A percentile compares a stretch with the other conserved stretches of the same genome.
phyloP scores from a whole-genome alignment of 2,888 invertebrate genomes.

The Magallana nippona region DNA sequence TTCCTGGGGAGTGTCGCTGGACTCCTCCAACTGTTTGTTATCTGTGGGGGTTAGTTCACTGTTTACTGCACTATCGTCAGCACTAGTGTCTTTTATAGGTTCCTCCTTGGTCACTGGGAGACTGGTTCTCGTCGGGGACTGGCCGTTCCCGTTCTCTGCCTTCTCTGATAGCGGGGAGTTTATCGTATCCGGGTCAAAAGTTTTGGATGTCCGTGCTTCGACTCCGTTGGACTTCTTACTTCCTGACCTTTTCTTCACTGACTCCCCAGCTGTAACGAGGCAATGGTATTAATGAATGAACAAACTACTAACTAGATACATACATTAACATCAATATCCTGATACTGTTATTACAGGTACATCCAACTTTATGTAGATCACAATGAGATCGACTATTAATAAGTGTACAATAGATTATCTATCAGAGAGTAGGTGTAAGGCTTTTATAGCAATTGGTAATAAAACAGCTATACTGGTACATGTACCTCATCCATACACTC shows the following conservation, averaged over 20 bases:
- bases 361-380: too few relatives aligned
- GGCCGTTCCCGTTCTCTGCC: not conserved
- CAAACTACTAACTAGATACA: too few relatives aligned
- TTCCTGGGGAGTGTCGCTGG: not conserved
- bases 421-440: too few relatives aligned
- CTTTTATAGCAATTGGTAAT: too few relatives aligned
- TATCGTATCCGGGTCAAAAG: not conserved
- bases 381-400: too few relatives aligned
- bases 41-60: not conserved
- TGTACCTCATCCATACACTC: too few relatives aligned
- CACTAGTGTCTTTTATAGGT: not conserved
- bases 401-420: too few relatives aligned
- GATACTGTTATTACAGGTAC: too few relatives aligned
- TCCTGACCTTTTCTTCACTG: not conserved
- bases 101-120: slow-evolving; percentile 8
- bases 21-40: not conserved
- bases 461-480: too few relatives aligned
- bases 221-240: slow-evolving; percentile 28
- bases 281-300: not conserved
- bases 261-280: not conserved
- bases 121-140: slow-evolving; percentile 4
- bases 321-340: too few relatives aligned
- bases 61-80: not conserved
- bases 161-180: not conserved
- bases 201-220: slow-evolving; percentile 16